phyloP scores from a whole-genome alignment of 2,888 invertebrate species.

The Volucella inanis region DNA sequence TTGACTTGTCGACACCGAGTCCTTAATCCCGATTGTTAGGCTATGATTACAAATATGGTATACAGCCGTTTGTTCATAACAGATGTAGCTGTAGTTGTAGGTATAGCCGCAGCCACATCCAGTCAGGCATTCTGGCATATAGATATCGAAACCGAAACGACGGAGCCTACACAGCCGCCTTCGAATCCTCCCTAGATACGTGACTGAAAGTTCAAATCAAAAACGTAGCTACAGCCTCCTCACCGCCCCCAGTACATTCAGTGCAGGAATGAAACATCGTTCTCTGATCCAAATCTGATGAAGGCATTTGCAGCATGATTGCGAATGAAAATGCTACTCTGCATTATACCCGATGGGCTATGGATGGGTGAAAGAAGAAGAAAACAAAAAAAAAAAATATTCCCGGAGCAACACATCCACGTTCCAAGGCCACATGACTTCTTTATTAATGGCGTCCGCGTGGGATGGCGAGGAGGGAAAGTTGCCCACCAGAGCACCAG shows the following conservation, averaged over 20 bases:
- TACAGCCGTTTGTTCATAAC: not conserved
- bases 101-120: conserved; percentile 16
- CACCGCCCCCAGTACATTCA: not conserved
- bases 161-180: conserved; percentile 27
- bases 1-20: conserved; percentile 69
- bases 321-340: conserved; percentile 57
- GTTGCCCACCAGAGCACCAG: conserved; percentile 59
- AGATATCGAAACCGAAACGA: conserved; percentile 61
- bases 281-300: conserved; percentile 72
- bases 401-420: not conserved
- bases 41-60: conserved; percentile 57
- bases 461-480: conserved; percentile 14
- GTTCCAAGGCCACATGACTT: conserved; percentile 47
- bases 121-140: conserved; percentile 17
- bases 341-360: conserved; percentile 36
- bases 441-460: conserved; percentile 65
- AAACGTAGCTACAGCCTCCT: conserved; percentile 14
- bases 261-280: conserved; percentile 30
- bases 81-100: not conserved
- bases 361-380: not conserved
- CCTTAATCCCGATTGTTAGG: conserved; percentile 60
- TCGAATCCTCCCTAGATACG: conserved; percentile 47
- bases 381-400: not conserved
- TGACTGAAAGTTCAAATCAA: conserved; percentile 70
- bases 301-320: conserved; percentile 73